phyloP scores from a whole-genome alignment of 2,888 invertebrate species.

The Acheta domesticus region DNA sequence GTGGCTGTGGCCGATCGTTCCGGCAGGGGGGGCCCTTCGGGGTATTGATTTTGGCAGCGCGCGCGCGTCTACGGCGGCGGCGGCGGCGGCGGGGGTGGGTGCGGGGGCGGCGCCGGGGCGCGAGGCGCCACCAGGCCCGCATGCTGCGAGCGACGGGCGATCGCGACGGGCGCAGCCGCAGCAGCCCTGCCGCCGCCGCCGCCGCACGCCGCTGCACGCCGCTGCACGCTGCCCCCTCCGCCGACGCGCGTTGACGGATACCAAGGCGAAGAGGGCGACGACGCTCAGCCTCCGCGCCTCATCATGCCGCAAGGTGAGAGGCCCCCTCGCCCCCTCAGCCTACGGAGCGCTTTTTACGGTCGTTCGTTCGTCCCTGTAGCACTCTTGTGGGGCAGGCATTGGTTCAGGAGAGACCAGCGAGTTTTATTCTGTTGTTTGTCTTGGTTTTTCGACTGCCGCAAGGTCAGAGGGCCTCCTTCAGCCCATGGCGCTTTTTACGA shows the following conservation, averaged over 20 bases:
- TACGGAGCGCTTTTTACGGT: no score
- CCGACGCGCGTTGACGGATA: not conserved
- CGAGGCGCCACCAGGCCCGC: not conserved
- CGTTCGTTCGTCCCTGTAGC: no score
- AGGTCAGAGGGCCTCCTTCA: no score
- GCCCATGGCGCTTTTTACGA: no score
- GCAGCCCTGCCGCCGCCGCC: not conserved
- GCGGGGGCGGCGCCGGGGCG: not conserved
- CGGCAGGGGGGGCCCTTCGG: not conserved
- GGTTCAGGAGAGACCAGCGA: no score
- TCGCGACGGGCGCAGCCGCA: not conserved
- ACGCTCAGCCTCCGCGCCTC: no score
- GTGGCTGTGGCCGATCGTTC: not conserved
- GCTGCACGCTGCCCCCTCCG: not conserved
- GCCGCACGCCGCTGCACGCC: not conserved
- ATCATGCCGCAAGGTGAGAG: no score
- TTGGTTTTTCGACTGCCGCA: no score
- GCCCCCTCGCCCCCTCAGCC: no score
- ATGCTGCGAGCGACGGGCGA: not conserved
- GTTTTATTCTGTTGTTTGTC: no score
- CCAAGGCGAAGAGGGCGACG: no score
- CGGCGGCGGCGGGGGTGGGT: not conserved
- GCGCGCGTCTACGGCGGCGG: not conserved
- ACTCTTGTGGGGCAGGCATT: no score
- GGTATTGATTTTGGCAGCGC: conserved; percentile 9